Percentiles rank a stretch among this genome's conserved stretches.
Conservation (phyloP, 2,888 invertebrate genomes). For the Amphipoea oculea region DNA sequence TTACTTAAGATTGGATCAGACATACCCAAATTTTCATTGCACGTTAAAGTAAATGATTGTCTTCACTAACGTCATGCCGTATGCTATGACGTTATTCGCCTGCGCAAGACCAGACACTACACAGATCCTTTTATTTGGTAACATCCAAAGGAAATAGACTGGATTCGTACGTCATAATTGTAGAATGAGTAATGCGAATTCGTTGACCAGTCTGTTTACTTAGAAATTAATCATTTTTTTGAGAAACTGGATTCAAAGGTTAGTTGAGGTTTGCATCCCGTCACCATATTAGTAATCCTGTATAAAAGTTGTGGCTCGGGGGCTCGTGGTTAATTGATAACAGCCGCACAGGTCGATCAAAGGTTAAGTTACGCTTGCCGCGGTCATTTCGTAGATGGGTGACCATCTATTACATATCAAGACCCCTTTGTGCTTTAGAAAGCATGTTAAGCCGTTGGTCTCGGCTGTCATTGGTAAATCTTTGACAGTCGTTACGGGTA, state of each 20-base stretch:
- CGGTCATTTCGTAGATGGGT: neutral
- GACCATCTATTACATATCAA: too few species aligned
- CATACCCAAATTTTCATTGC: neutral
- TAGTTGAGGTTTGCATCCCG: slow-evolving; percentile 13
- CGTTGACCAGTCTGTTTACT: slow-evolving; percentile 1
- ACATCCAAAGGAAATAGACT: slow-evolving; percentile 7
- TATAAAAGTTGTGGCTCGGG: too few species aligned
- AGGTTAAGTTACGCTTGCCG: neutral
- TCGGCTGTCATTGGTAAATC: neutral
- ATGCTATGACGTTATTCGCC: slow-evolving; percentile 17
- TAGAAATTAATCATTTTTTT: slow-evolving; percentile 17
- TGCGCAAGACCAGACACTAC: neutral
- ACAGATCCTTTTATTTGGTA: neutral
- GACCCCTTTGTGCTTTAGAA: too few species aligned
- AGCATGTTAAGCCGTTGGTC: too few species aligned
- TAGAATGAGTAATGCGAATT: slow-evolving; percentile 8
- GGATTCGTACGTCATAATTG: slow-evolving; percentile 15
- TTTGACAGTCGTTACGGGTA: neutral
- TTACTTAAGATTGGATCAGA: neutral
- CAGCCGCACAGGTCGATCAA: neutral
- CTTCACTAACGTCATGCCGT: slow-evolving; percentile 11
- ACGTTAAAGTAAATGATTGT: neutral
- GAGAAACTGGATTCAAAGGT: slow-evolving; percentile 32
- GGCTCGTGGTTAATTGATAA: neutral
- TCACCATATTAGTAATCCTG: neutral